These are phyloP conservation scores for Hirtodrosophila confusa DNA, from an alignment of 2,888 invertebrate species.

Conservation along the genomic window DNA sequence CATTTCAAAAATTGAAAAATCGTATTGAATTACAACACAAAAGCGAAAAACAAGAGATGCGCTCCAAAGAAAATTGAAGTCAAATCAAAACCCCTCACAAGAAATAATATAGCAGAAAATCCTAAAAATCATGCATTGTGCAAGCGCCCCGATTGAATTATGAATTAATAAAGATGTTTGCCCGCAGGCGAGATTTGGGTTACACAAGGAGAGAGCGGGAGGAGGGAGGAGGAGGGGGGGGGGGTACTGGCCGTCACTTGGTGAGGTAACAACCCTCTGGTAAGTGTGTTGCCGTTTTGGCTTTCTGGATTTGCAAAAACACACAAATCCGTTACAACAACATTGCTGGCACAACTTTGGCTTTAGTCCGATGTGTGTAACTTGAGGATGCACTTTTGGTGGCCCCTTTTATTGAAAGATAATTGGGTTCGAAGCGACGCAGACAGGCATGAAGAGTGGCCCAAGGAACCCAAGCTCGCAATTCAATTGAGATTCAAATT, in stretches of 20 bases:
- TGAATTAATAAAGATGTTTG: slow-evolving; percentile 84
- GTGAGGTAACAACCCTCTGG: slow-evolving; percentile 44
- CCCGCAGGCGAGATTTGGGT: slow-evolving; percentile 84
- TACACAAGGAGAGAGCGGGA: slow-evolving; percentile 57
- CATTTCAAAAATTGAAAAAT: slow-evolving; percentile 70
- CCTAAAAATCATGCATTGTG: slow-evolving; percentile 36
- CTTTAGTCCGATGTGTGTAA: slow-evolving; percentile 68
- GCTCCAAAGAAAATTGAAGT: slow-evolving; percentile 66
- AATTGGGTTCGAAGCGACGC: slow-evolving; percentile 81
- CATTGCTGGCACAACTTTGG: slow-evolving; percentile 40
- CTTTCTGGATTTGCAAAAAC: slow-evolving; percentile 80
- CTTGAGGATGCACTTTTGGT: slow-evolving; percentile 81
- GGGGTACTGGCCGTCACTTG: neutral
- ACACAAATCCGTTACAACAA: slow-evolving; percentile 71
- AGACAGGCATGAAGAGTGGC: slow-evolving; percentile 76
- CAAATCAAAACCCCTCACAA: slow-evolving; percentile 62
- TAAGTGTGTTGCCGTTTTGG: slow-evolving; percentile 73
- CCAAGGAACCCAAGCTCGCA: slow-evolving; percentile 51
- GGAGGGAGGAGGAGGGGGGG: slow-evolving; percentile 1
- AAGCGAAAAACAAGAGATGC: slow-evolving; percentile 31
- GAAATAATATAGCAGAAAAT: slow-evolving; percentile 12
- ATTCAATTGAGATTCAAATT: slow-evolving; percentile 82
- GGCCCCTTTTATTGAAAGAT: slow-evolving; percentile 81
- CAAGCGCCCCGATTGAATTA: slow-evolving; percentile 81
- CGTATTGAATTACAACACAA: slow-evolving; percentile 75